phyloP scores from a whole-genome alignment of 2,113 vertebrate species.

The Lepus timidus region DNA sequence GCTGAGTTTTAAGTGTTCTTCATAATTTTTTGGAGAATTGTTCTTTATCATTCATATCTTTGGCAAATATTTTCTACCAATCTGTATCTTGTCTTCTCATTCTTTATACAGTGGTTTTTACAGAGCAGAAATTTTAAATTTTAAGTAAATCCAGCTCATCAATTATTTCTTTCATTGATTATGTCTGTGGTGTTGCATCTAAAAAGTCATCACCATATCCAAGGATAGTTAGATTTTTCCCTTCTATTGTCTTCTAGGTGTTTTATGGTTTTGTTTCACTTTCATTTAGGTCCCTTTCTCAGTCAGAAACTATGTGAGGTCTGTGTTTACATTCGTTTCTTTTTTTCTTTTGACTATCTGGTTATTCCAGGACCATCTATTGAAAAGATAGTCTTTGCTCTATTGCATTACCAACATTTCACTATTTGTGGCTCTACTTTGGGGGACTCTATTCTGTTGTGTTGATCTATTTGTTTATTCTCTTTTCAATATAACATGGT shows the following conservation, averaged over 20 bases:
- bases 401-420: neutral
- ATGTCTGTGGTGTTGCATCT: no score
- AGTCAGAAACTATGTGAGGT: neutral
- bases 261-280: neutral
- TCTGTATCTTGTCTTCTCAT: neutral
- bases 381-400: neutral
- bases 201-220: no score
- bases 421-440: neutral
- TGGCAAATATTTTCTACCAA: neutral
- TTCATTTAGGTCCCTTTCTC: no score
- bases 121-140: neutral
- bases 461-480: neutral
- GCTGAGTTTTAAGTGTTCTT: neutral
- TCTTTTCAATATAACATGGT: neutral
- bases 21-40: neutral
- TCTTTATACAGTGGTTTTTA: neutral
- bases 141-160: neutral
- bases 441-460: no score
- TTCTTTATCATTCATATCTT: neutral
- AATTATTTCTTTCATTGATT: no score
- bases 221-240: neutral
- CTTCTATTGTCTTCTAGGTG: neutral
- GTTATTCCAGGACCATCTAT: neutral
- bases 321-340: neutral
- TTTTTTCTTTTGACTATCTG: neutral